These are phyloP conservation scores for Drosophila nigricruria DNA, from an alignment of 2,888 invertebrate genomes.

Conservation along the genomic window DNA sequence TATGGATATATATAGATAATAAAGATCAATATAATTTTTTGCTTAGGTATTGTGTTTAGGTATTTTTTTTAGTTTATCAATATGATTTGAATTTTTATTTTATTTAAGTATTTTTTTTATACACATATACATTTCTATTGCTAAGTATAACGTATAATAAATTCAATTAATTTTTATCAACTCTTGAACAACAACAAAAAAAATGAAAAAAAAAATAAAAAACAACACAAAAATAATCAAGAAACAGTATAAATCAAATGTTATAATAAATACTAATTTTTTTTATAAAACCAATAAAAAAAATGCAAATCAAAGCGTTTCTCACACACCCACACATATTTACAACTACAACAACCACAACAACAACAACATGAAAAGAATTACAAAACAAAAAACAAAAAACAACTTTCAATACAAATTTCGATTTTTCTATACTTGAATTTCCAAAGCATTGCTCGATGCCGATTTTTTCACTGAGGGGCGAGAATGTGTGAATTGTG, in stretches of 20 bases:
- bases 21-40: no score
- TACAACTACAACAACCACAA: slow-evolving; percentile 13
- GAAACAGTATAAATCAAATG: slow-evolving; percentile 27
- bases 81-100: neutral
- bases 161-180: slow-evolving; percentile 84
- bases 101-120: slow-evolving; percentile 12
- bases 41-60: neutral
- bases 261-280: slow-evolving; percentile 15
- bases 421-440: slow-evolving; percentile 44
- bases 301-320: slow-evolving; percentile 43
- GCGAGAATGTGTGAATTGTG: slow-evolving; percentile 99
- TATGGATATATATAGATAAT: no score
- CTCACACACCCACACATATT: slow-evolving; percentile 47
- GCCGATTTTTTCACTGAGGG: slow-evolving; percentile 90
- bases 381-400: slow-evolving; percentile 11
- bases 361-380: slow-evolving; percentile 24
- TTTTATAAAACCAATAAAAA: slow-evolving; percentile 20
- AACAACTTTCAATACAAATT: slow-evolving; percentile 33
- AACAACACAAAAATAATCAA: slow-evolving; percentile 42
- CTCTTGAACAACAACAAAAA: slow-evolving; percentile 52
- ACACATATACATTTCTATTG: slow-evolving; percentile 44
- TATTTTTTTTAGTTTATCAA: neutral
- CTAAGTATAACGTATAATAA: slow-evolving; percentile 81
- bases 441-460: slow-evolving; percentile 85
- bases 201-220: slow-evolving; percentile 20